Conservation (phyloP, 2,113 vertebrate genomes). For the Fregetta grallaria region DNA sequence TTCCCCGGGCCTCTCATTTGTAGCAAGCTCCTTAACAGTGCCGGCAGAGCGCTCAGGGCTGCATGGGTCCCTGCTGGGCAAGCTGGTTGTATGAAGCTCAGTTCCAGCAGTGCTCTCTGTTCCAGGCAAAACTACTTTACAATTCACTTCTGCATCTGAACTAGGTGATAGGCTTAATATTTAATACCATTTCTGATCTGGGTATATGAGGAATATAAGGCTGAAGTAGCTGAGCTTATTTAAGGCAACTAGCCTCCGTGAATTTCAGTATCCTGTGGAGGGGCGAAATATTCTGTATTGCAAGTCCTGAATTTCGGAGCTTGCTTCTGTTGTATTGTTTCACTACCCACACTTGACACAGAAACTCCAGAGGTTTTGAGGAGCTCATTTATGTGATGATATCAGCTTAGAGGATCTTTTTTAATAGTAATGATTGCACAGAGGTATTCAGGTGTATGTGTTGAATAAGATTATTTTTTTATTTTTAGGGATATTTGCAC, state of each 20-base stretch:
- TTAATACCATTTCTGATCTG: background rate
- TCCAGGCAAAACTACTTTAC: background rate
- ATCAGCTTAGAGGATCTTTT: background rate
- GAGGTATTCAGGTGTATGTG: background rate
- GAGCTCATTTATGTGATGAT: background rate
- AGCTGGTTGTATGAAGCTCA: background rate
- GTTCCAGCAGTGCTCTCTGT: background rate
- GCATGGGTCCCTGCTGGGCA: background rate
- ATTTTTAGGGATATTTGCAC: background rate
- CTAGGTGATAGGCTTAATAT: background rate
- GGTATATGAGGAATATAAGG: background rate
- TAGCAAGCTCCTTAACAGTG: background rate
- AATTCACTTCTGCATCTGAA: background rate
- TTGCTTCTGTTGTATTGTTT: background rate
- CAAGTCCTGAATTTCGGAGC: background rate
- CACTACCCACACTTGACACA: background rate
- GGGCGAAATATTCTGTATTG: background rate
- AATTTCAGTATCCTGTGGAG: background rate
- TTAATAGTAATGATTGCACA: background rate
- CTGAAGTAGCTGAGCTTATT: background rate
- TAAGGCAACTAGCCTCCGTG: background rate
- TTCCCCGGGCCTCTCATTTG: background rate
- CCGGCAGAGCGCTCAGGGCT: rapidly evolving
- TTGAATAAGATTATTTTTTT: background rate
- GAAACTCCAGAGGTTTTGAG: background rate